Evolutionary conservation across 2,888 invertebrate genomes (phyloP).

Genomic region (Buathra laborator): DNA sequence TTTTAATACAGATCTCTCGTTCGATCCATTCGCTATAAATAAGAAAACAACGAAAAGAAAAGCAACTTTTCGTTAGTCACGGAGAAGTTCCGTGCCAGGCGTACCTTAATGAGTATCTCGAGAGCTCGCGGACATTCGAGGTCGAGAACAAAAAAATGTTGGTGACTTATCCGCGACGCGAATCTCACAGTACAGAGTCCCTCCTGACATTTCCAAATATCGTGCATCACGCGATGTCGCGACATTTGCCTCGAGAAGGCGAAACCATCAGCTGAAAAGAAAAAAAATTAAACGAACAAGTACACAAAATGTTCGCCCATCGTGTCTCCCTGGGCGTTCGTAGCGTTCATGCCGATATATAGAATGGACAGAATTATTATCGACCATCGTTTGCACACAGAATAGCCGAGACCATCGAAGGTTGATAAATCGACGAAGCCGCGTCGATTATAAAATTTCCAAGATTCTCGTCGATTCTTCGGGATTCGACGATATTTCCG

Average conservation of each 20-base stretch:
- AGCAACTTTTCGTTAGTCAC: background rate
- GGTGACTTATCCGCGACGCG: conserved; percentile 63
- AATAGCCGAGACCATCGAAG: conserved; percentile 73
- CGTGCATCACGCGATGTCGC: conserved; percentile 65
- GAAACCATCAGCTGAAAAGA: conserved; percentile 72
- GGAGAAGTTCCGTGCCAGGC: background rate
- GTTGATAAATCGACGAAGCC: conserved; percentile 66
- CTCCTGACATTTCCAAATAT: conserved; percentile 63
- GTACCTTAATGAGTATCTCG: conserved; percentile 74
- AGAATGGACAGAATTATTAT: conserved; percentile 14
- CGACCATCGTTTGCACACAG: conserved; percentile 73
- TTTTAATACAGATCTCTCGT: background rate
- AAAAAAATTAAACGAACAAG: conserved; percentile 20
- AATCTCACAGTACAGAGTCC: conserved; percentile 41
- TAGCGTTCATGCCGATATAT: background rate
- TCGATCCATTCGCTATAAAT: background rate
- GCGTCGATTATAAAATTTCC: conserved; percentile 71
- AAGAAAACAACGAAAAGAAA: background rate
- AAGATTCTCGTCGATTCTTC: conserved; percentile 64
- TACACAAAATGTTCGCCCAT: background rate
- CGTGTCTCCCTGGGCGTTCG: no score
- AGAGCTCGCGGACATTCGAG: conserved; percentile 75
- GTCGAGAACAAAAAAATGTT: conserved; percentile 74
- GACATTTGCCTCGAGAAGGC: conserved; percentile 75
- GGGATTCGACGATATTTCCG: conserved; percentile 33